Evolutionary conservation across 2,888 invertebrate species (phyloP), one percentile per base, ranked within the genome.

Genomic region (Eudasyphora cyanicolor): DNA sequence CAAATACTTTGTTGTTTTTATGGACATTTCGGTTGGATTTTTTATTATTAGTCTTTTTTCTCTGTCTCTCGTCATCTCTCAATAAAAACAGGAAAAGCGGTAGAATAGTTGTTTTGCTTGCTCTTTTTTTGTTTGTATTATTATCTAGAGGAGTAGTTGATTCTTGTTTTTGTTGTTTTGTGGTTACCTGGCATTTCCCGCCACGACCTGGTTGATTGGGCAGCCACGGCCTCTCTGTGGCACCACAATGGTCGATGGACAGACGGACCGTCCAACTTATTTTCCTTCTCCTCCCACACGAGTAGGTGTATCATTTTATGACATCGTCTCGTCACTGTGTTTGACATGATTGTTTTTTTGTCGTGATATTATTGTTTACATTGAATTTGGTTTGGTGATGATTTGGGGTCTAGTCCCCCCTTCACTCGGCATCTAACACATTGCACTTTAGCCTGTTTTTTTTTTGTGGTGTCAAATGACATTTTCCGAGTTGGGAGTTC

Each of bases 381-480:
- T 81, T 81, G 71, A 45, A 73, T n/a, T n/a, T n/a, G n/a, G 76
- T 76, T 70, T n/a, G n/a, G n/a, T 45, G 35, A 21, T 35, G 17
- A 35, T 62, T 76, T n/a, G n/a, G n/a, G n/a, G n/a, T n/a, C n/a
- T n/a, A n/a, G 45, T 10, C 12, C 38, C 0, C 75, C 49, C 35
- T 57, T 14, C 42, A 38, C 38, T 64, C 17, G 45, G 38, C 38
- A 4, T 5, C 38, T 14, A 38, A 38, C 10, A 2, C n/a, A n/a
- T n/a, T 3, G n/a, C 7, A 38, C 17, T 73, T n/a, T n/a, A n/a
- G n/a, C n/a, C n/a, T n/a, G n/a, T n/a, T n/a, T n/a, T n/a, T n/a
- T n/a, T n/a, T n/a, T 49, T 57, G 73, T 64, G 67, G 69, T 35
- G 67, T 67, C 49, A 69, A 69, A 21, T 82, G 69, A 74, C 77